Evolutionary conservation across 2,113 vertebrate species (phyloP).

Genomic region (Caloenas nicobarica): DNA sequence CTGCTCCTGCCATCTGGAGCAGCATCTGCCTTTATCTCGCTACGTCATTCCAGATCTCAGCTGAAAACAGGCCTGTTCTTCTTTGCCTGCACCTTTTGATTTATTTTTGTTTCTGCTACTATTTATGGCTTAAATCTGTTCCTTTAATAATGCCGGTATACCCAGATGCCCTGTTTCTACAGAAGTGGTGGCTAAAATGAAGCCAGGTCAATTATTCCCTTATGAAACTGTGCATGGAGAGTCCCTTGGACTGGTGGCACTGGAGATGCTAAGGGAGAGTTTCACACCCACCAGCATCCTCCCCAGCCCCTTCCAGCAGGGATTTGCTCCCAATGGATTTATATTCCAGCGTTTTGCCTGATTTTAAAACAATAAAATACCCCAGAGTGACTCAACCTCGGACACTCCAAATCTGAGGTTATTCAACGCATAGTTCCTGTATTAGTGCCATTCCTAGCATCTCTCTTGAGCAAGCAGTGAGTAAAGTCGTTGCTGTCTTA

Average conservation of each 20-base stretch:
- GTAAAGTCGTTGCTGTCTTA: not conserved
- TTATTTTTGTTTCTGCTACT: not conserved
- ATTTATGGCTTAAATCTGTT: not conserved
- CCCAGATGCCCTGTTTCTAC: not conserved
- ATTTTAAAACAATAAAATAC: not conserved
- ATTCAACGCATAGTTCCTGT: not conserved
- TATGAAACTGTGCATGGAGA: not conserved
- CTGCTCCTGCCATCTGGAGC: not conserved
- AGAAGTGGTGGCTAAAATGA: not conserved
- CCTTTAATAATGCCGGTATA: not conserved
- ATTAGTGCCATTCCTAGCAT: fast-evolving
- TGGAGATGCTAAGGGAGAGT: not conserved
- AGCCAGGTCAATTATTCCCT: not conserved
- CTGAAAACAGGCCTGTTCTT: not conserved
- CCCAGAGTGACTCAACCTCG: not conserved
- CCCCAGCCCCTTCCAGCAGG: not conserved
- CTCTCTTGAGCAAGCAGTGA: not conserved
- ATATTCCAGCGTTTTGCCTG: not conserved
- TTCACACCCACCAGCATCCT: not conserved
- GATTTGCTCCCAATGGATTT: not conserved
- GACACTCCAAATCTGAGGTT: not conserved
- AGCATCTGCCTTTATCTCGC: not conserved
- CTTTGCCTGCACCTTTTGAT: not conserved
- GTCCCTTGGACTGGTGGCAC: too few species aligned
- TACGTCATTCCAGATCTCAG: not conserved